Conservation (phyloP, 1,140 invertebrate species). For the Psix sp. region DNA sequence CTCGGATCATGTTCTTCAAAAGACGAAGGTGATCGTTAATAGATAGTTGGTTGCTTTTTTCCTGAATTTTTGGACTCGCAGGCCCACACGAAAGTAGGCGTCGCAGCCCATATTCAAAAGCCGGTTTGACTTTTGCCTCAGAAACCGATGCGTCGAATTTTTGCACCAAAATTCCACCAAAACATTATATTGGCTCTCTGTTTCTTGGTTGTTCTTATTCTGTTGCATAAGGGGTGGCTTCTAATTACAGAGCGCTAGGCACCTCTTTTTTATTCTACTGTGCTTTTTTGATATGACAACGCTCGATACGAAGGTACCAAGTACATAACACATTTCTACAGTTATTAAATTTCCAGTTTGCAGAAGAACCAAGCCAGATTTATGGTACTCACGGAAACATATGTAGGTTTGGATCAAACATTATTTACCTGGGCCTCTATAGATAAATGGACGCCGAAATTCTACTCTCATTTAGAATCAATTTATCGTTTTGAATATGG, state of each 20-base stretch:
- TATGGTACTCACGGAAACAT: conserved; percentile 34
- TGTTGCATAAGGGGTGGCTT: conserved; percentile 48
- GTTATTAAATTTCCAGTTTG: conserved; percentile 34
- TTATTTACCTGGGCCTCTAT: conserved; percentile 44
- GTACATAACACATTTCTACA: conserved; percentile 5
- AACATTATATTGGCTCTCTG: conserved; percentile 34
- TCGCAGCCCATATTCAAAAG: conserved; percentile 34
- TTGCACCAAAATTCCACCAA: conserved; percentile 42
- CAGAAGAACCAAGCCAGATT: conserved; percentile 20
- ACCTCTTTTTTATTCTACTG: conserved; percentile 25
- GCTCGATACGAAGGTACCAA: conserved; percentile 12
- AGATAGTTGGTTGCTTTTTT: conserved; percentile 25
- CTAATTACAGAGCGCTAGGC: conserved; percentile 64
- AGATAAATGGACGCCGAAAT: conserved; percentile 22
- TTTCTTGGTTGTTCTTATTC: conserved; percentile 34
- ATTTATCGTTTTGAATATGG: conserved; percentile 31
- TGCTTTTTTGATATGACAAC: conserved; percentile 23
- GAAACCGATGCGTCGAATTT: conserved; percentile 59
- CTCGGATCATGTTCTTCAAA: conserved; percentile 19
- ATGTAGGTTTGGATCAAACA: conserved; percentile 19
- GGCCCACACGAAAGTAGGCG: conserved; percentile 46
- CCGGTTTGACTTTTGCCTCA: conserved; percentile 61
- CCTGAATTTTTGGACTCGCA: conserved; percentile 23
- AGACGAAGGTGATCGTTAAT: conserved; percentile 40
- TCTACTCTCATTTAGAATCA: conserved; percentile 45